Evolutionary conservation across 2,888 invertebrate species (phyloP).

Genomic region (Sinhomidia bicolor): DNA sequence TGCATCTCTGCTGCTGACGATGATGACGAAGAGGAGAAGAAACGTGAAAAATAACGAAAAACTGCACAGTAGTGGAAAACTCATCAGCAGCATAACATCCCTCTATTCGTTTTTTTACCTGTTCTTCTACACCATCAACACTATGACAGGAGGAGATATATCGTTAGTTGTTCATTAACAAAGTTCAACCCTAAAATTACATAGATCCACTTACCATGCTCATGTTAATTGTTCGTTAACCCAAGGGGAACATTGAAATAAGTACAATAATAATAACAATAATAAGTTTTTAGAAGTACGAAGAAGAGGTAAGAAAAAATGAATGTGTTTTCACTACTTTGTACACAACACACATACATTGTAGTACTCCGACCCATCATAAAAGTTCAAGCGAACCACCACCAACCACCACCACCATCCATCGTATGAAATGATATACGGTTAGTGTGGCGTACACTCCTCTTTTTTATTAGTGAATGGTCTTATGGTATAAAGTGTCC

Average conservation of each 20-base stretch:
- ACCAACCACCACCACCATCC: background rate
- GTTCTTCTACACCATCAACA: background rate
- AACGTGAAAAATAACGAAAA: constrained; percentile 12
- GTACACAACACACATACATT: too few relatives aligned
- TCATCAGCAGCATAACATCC: constrained; percentile 38
- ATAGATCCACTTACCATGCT: constrained; percentile 67
- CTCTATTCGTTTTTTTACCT: too few relatives aligned
- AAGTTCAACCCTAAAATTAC: constrained; percentile 72
- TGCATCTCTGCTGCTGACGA: background rate
- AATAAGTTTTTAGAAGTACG: constrained; percentile 38
- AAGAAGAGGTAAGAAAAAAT: too few relatives aligned
- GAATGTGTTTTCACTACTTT: constrained; percentile 22
- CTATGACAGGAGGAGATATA: constrained; percentile 40
- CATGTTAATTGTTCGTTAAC: constrained; percentile 70
- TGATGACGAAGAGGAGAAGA: background rate
- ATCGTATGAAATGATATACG: background rate
- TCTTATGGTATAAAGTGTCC: background rate
- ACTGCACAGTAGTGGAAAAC: constrained; percentile 50
- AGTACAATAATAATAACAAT: constrained; percentile 34
- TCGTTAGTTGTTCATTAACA: constrained; percentile 73
- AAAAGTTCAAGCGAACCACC: constrained; percentile 7
- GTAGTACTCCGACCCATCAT: background rate
- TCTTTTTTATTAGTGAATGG: background rate
- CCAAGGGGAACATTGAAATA: constrained; percentile 40
- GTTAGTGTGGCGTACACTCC: background rate